phyloP scores from a whole-genome alignment of 2,797 vertebrate genomes.

The Poecilia picta region DNA sequence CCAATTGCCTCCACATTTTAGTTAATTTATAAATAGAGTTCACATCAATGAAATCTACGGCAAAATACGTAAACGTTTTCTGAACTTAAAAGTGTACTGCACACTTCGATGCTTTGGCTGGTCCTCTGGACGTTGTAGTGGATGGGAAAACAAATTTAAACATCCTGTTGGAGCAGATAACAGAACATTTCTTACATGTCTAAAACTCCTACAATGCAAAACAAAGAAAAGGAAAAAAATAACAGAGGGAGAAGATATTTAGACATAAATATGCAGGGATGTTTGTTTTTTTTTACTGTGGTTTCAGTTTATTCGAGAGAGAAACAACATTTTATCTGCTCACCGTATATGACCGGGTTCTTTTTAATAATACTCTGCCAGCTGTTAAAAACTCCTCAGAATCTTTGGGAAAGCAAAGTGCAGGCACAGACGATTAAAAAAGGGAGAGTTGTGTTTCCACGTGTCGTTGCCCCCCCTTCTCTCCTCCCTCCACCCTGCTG shows the following conservation, averaged over 20 bases:
- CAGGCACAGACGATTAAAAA: conserved; percentile 22
- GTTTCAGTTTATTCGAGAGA: background rate
- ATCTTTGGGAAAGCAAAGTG: conserved; percentile 34
- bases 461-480: background rate
- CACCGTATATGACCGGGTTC: conserved; percentile 24
- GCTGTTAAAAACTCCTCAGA: conserved; percentile 47
- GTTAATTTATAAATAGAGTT: background rate
- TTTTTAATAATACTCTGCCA: conserved; percentile 45
- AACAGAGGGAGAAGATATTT: too few relatives aligned
- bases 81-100: background rate
- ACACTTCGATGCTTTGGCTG: background rate
- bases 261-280: too few relatives aligned
- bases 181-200: background rate
- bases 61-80: background rate
- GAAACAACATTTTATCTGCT: background rate
- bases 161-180: background rate
- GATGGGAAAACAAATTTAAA: background rate
- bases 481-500: conserved; percentile 27
- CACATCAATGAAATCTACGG: background rate
- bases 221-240: background rate
- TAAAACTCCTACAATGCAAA: background rate
- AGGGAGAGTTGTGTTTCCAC: conserved; percentile 12
- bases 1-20: background rate
- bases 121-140: background rate
- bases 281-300: background rate